Evolutionary conservation across 2,888 invertebrate species (phyloP).

Genomic region (Reticulitermes lucifugus): DNA sequence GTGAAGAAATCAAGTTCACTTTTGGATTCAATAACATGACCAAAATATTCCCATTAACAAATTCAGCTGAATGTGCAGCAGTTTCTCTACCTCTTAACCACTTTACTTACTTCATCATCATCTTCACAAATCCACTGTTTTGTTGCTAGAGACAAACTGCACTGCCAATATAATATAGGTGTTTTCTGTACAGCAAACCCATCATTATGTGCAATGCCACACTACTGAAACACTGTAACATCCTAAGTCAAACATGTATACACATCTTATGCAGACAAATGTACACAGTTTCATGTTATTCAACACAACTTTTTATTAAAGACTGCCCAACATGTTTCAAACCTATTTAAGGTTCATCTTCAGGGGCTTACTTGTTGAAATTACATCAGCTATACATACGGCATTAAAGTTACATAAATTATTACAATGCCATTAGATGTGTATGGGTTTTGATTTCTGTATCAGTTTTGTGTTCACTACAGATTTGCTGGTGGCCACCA

Average conservation of each 20-base stretch:
- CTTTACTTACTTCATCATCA: background rate
- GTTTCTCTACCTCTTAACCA: background rate
- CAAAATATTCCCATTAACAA: background rate
- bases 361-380: too few relatives aligned
- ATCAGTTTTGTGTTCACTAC: too few relatives aligned
- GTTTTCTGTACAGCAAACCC: background rate
- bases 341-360: too few relatives aligned
- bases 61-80: background rate
- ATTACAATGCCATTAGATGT: too few relatives aligned
- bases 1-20: background rate
- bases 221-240: background rate
- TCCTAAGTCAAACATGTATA: background rate
- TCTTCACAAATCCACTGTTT: background rate
- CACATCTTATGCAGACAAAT: too few relatives aligned
- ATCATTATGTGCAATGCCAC: conserved; percentile 5
- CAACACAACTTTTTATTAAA: too few relatives aligned
- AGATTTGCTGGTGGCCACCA: too few relatives aligned
- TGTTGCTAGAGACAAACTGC: background rate
- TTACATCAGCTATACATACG: too few relatives aligned
- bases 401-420: too few relatives aligned
- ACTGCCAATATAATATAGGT: background rate
- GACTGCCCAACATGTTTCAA: too few relatives aligned
- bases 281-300: too few relatives aligned
- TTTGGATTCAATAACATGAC: background rate
- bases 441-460: too few relatives aligned